Base-by-base conservation (phyloP, 2,113 vertebrate genomes). In the Channa maculata region DNA sequence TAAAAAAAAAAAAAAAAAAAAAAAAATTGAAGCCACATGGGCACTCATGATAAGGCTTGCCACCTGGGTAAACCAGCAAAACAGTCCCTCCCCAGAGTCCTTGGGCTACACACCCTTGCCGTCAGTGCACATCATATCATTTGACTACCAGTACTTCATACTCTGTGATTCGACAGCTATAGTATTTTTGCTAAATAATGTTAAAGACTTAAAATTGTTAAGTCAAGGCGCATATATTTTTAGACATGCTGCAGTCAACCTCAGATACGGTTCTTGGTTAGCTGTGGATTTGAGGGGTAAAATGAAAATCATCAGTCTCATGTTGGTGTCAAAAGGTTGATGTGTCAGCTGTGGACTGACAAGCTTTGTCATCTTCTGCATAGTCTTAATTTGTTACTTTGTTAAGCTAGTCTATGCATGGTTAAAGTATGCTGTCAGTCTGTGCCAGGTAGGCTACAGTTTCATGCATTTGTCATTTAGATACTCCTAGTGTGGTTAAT, bases 61-160 rank as follows among this genome's bases (percentile, higher is more conserved):
- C 83, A 77, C 71, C 48, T 77, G 64, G 83, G 68, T 84, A 61
- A 82, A 79, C 65, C 74, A 86, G 80, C 69, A 86, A 89, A 91
- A 88, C 86, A 87, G 55, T 69, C 62, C 13, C 46, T 88, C 85
- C 74, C 79, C 14, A 67, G 73, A 87, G 80, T 48, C 39, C 15
- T 24, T 71, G 41, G 50, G 39, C 73, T 84, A 84, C 60, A 70
- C 24, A 79, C 73, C 64, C 37, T 36, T 58, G 54, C 73, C 71
- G 74, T 75, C 24, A n/a, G 66, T 58, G 45, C 36, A 71, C 48
- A 63, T 61, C 57, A 55, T 24, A 49, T 52, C 75, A 24, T 68
- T 61, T 58, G 1, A 12, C n/a, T 24, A 24, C 24, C 24, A 24
- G 24, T 24, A 24, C 24, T 24, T 49, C 6, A 24, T 51, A 62